phyloP scores from a whole-genome alignment of 2,113 vertebrate genomes.

The Sinocyclocheilus anshuiensis region DNA sequence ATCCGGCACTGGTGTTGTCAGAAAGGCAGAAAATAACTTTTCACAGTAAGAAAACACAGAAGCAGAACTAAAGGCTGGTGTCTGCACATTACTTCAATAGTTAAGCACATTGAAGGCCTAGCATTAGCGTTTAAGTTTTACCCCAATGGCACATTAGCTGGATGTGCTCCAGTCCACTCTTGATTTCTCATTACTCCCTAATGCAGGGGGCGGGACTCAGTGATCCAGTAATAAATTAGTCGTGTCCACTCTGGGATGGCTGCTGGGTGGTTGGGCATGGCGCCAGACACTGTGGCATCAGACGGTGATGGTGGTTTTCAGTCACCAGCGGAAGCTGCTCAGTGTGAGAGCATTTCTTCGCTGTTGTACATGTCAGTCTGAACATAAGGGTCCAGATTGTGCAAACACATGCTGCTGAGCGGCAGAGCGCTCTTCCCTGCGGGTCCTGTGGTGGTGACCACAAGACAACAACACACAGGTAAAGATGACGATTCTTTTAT shows the following conservation, averaged over 20 bases:
- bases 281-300: slow-evolving; percentile 39
- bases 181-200: slow-evolving; percentile 41
- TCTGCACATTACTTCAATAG: neutral
- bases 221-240: slow-evolving; percentile 40
- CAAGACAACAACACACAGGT: slow-evolving; percentile 37
- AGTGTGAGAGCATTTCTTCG: slow-evolving; percentile 48
- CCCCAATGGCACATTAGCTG: slow-evolving; percentile 32
- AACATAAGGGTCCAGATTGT: slow-evolving; percentile 44
- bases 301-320: slow-evolving; percentile 30
- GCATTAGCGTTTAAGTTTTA: slow-evolving; percentile 4
- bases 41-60: neutral
- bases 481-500: slow-evolving; percentile 5
- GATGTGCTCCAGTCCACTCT: slow-evolving; percentile 41
- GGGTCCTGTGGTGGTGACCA: slow-evolving; percentile 25
- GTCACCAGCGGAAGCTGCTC: slow-evolving; percentile 36
- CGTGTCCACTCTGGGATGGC: slow-evolving; percentile 38
- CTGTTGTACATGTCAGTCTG: slow-evolving; percentile 46
- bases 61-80: slow-evolving; percentile 8
- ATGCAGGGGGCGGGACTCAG: slow-evolving; percentile 35
- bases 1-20: neutral
- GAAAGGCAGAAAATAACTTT: neutral
- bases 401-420: slow-evolving; percentile 33
- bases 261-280: slow-evolving; percentile 37
- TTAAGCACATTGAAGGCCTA: slow-evolving; percentile 12
- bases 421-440: slow-evolving; percentile 20